Base-by-base conservation (phyloP, 2,113 vertebrate species). In the Mirounga angustirostris region DNA sequence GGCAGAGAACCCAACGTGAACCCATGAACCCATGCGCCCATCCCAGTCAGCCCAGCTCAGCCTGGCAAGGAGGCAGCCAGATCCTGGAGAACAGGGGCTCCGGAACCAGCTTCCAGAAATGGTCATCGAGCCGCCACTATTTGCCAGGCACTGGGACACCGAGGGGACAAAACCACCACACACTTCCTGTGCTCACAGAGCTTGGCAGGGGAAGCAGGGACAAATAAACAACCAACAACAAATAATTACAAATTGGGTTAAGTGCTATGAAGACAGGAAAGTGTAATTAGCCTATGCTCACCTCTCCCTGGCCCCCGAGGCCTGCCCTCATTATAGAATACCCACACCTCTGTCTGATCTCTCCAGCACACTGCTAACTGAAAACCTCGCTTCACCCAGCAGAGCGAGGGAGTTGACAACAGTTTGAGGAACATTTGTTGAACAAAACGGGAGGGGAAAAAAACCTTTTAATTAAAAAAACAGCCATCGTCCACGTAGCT, bases 171-270 rank as follows among this genome's bases (percentile, higher is more conserved):
- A 76, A 30, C 33, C 78, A 52, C 67, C 71, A 30, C 56, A 7
- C 2, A 8, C 30, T 28, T 63, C 59, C 28, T 7, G 58, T 0
- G 16, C 52, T 88, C 69, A 28, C 28, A 24, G 76, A 30, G 36
- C 74, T 65, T n/a, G 5, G 1, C 84, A 18, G 33, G 74, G 78
- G 30, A 96, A 54, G 69, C 88, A 74, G 81, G 96, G 36, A 40
- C 89, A 71, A 1, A 26, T 73, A 91, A 97, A 94, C 95, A 93
- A 86, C 61, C 90, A 90, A 85, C 71, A 83, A 96, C 84, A 96
- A 96, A 97, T 95, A 76, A 74, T 90, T 89, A 98, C 97, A 98
- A 97, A 97, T 97, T 98, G 97, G 65, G 26, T 94, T 97, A 94
- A 96, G 96, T 97, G 94, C 94, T 85, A 1, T 5, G 81, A 89